phyloP scores from a whole-genome alignment of 2,888 invertebrate genomes.

The Synergus umbraculus region DNA sequence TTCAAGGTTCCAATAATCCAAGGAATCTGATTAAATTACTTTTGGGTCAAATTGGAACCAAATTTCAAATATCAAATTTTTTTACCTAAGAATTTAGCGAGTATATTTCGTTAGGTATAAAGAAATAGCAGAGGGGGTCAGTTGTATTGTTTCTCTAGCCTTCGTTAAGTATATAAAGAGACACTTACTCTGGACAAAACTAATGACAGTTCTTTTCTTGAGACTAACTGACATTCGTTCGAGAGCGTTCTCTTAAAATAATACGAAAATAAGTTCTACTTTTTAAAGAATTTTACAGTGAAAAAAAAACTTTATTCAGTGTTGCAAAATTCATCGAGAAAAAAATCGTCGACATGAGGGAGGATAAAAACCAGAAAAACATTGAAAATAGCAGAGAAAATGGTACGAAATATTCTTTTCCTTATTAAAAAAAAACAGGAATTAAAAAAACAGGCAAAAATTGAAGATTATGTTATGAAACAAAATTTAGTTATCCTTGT shows the following conservation, averaged over 20 bases:
- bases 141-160: neutral
- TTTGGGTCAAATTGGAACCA: too few species aligned
- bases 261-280: neutral
- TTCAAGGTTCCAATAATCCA: too few species aligned
- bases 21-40: too few species aligned
- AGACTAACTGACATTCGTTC: too few species aligned
- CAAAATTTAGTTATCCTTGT: neutral
- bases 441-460: neutral
- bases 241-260: neutral
- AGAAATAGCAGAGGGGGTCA: neutral
- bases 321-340: neutral
- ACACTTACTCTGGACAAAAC: neutral
- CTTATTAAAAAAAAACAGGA: neutral
- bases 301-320: neutral
- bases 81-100: too few species aligned
- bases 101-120: neutral
- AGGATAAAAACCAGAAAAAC: neutral
- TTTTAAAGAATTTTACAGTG: neutral
- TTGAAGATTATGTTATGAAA: neutral
- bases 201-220: neutral
- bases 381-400: slow-evolving; percentile 2
- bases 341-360: neutral
- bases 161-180: neutral
- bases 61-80: too few species aligned
- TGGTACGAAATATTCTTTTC: neutral